These are phyloP conservation scores for Spermophilus dauricus DNA, from an alignment of 2,113 vertebrate species.

Conservation along the genomic window DNA sequence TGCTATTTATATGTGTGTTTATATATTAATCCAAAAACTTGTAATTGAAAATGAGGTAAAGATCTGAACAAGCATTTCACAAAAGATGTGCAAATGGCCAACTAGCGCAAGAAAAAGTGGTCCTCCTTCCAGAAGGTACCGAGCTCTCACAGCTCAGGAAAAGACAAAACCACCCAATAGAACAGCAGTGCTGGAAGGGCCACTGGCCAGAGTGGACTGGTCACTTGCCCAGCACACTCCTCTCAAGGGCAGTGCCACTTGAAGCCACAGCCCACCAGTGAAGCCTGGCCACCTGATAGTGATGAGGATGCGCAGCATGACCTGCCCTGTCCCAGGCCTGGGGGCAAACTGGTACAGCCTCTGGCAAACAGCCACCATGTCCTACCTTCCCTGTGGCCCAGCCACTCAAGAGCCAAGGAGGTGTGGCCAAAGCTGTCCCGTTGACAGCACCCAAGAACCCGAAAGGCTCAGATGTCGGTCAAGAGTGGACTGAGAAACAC, in stretches of 20 bases:
- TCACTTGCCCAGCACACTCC: accelerated
- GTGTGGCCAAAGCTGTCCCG: not conserved
- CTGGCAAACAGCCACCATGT: not conserved
- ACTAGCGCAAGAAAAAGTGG: too few relatives aligned
- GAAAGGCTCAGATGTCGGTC: not conserved
- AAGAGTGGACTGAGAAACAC: not conserved
- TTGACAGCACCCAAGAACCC: not conserved
- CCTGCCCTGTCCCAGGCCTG: not conserved
- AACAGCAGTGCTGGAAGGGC: accelerated
- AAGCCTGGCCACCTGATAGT: not conserved
- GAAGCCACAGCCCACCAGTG: accelerated
- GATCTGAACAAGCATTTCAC: not conserved
- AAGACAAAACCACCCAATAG: not conserved
- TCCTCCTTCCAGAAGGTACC: accelerated
- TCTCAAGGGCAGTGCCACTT: not conserved
- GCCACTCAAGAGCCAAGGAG: not conserved
- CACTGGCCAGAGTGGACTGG: not conserved
- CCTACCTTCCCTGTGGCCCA: not conserved
- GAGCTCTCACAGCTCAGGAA: not conserved
- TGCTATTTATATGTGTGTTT: not conserved
- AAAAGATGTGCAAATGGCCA: not conserved
- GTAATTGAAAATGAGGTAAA: not conserved
- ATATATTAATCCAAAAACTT: not conserved
- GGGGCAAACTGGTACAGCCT: too few relatives aligned
- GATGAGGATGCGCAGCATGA: accelerated